phyloP scores from a whole-genome alignment of 2,113 vertebrate genomes.

The Saguinus midas region DNA sequence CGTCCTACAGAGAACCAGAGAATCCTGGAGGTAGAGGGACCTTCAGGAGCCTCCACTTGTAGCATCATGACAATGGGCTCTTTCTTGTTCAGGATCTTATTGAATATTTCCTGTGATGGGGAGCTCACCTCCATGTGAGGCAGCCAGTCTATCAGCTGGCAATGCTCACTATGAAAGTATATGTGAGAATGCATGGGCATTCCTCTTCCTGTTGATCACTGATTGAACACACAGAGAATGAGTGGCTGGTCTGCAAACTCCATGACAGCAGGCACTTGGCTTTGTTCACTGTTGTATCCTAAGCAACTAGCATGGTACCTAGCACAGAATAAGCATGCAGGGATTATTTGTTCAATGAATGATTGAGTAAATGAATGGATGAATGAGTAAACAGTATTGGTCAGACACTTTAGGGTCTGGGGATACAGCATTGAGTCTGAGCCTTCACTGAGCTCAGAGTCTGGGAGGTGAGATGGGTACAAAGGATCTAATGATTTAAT shows the following conservation, averaged over 20 bases:
- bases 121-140: background rate
- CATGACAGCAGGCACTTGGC: too few relatives aligned
- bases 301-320: fast-evolving
- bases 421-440: background rate
- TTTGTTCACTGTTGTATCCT: background rate
- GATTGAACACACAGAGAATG: background rate
- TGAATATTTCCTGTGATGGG: background rate
- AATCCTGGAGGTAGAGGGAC: background rate
- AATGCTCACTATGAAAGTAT: background rate
- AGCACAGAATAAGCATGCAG: background rate
- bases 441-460: background rate
- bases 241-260: background rate
- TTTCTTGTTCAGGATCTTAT: background rate
- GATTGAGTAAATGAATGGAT: background rate
- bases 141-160: background rate
- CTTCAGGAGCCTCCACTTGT: background rate
- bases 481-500: background rate
- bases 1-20: background rate
- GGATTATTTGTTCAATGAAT: background rate
- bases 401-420: background rate
- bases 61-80: background rate
- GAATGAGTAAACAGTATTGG: background rate
- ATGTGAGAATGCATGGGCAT: background rate
- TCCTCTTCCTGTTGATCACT: background rate
- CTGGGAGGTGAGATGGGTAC: background rate